Percentiles rank a stretch among this genome's conserved stretches.
phyloP scores from a whole-genome alignment of 1,140 invertebrate species.

The Diuraphis noxia region DNA sequence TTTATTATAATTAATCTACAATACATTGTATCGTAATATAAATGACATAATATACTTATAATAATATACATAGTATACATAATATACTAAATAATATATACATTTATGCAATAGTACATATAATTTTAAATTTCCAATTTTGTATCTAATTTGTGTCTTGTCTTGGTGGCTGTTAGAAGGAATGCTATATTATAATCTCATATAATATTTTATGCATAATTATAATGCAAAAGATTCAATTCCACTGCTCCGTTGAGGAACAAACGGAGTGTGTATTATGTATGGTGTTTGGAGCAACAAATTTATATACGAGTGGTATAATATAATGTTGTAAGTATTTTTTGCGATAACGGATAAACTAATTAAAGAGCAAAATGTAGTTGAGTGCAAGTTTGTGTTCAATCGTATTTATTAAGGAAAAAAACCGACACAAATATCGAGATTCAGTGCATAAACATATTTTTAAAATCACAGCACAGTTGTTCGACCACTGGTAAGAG shows the following conservation, averaged over 20 bases:
- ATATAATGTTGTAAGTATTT: not conserved
- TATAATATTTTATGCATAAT: not conserved
- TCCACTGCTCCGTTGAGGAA: not conserved
- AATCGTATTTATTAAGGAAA: not conserved
- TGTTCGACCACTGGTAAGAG: not conserved
- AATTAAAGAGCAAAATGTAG: not conserved
- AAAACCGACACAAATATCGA: too few relatives aligned
- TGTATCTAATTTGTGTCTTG: not conserved
- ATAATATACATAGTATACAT: too few relatives aligned
- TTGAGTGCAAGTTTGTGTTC: not conserved
- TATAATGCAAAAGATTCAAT: not conserved
- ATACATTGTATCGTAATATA: not conserved
- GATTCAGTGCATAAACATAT: not conserved
- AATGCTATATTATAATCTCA: not conserved
- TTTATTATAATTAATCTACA: not conserved
- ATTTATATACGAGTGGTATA: not conserved
- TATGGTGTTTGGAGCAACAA: not conserved
- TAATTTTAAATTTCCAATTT: not conserved
- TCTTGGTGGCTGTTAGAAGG: not conserved
- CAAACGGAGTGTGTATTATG: not conserved
- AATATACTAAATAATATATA: too few relatives aligned
- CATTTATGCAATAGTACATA: not conserved
- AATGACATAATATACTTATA: too few relatives aligned
- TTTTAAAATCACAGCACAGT: not conserved
- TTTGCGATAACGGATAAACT: not conserved